Percentiles rank a stretch among this genome's conserved stretches.
Conservation (phyloP, 2,113 vertebrate species). For the Echinops telfairi region DNA sequence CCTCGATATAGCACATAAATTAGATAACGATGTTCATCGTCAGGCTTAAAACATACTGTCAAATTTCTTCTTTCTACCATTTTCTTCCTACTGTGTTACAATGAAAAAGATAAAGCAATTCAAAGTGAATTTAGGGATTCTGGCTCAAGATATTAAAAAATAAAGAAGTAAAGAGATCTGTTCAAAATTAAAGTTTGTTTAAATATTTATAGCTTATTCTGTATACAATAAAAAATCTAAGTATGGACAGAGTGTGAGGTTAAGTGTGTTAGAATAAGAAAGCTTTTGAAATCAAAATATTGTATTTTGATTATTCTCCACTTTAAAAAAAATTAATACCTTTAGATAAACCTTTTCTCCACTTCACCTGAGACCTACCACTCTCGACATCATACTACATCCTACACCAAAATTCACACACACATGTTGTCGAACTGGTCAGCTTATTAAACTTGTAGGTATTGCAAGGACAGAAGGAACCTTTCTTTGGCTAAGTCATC, state of each 20-base stretch:
- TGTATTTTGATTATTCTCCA: not conserved
- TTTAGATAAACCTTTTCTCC: not conserved
- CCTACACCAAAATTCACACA: too few relatives aligned
- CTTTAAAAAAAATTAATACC: not conserved
- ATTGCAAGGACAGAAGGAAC: not conserved
- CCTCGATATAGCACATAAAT: not conserved
- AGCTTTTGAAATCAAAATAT: slow-evolving; percentile 19
- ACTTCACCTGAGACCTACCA: too few relatives aligned
- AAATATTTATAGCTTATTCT: slow-evolving; percentile 31
- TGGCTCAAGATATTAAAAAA: slow-evolving; percentile 28
- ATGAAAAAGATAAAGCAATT: slow-evolving; percentile 32
- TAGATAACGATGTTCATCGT: not conserved
- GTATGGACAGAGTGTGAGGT: not conserved
- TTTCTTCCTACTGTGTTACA: not conserved
- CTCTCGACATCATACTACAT: too few relatives aligned
- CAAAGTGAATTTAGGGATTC: slow-evolving; percentile 43
- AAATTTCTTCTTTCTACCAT: not conserved
- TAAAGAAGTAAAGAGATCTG: slow-evolving; percentile 31
- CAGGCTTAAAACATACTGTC: not conserved
- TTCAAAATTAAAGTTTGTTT: slow-evolving; percentile 9
- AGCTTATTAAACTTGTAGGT: not conserved
- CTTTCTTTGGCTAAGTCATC: not conserved
- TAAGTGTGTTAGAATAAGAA: slow-evolving; percentile 2
- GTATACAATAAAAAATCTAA: not conserved
- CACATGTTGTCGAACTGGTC: not conserved